Evolutionary conservation across 2,888 invertebrate genomes (phyloP), one percentile per base, ranked within the genome.

Genomic region (Nephrotoma guestfalica): DNA sequence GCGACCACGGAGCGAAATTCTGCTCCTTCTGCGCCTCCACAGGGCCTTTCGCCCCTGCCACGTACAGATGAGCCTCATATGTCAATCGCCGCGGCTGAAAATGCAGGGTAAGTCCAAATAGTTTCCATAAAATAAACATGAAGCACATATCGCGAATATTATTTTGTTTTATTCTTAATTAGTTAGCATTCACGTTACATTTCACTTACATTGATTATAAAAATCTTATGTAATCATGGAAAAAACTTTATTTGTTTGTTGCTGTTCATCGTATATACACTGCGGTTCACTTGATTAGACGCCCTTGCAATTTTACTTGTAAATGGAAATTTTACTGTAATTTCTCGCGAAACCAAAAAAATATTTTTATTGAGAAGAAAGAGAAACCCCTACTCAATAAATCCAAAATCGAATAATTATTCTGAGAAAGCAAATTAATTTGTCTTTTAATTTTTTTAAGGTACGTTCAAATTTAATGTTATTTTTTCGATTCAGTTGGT

Each of bases 81-180:
- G 91, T 91, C 92, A 91, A 92, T 91, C 91, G 91, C 90, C 91
- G 92, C 92, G 90, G 91, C 91, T 89, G 91, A 91, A 91, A 91
- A 91, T 92, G 91, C 91, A 91, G 91, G 91, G 91, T 91, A 89
- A 90, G 92, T 90, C 41, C 86, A 51, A n/a, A 9, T 30, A 4
- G 15, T 51, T 15, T 51, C n/a, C 18, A 51, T 51, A 51, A 57
- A 15, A 57, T 6, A 15, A 15, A 15, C 47, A 51, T 51, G 71
- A 30, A 9, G 30, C 0, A 71, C 30, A 6, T 9, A 0, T 9
- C 30, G 71, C 30, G 71, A 30, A 71, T 71, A 71, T 11, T 18
- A 71, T 11, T 30, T 18, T 71, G 6, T 30, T 30, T 30, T 30
- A 30, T 71, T 71, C 18, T 71, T 71, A 71, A 71, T 18, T 30